phyloP scores from a whole-genome alignment of 2,797 vertebrate species.

The Catostomus latipinnis region DNA sequence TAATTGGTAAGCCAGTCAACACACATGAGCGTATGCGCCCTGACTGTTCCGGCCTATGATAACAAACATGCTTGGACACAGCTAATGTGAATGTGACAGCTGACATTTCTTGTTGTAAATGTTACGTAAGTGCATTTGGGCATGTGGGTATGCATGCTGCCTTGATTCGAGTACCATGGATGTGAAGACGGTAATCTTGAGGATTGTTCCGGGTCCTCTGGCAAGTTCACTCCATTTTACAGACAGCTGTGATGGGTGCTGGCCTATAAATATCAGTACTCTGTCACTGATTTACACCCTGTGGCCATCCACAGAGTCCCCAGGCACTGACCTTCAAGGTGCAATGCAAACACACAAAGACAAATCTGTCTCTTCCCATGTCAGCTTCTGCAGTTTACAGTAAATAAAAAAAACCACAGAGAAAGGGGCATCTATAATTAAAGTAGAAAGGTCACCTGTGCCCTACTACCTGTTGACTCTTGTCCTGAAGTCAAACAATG shows the following conservation, averaged over 20 bases:
- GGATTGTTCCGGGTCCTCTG: conserved; percentile 49
- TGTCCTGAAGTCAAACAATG: conserved; percentile 49
- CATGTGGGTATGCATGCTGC: neutral
- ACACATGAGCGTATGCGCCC: conserved; percentile 23
- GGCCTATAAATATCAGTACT: conserved; percentile 67
- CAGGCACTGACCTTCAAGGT: conserved; percentile 61
- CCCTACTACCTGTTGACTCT: conserved; percentile 55
- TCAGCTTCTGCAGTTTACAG: conserved; percentile 57
- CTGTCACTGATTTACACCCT: conserved; percentile 61
- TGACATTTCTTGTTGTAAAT: conserved; percentile 23
- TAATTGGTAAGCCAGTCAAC: neutral
- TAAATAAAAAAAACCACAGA: conserved; percentile 51
- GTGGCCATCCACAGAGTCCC: conserved; percentile 61
- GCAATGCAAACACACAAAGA: conserved; percentile 57
- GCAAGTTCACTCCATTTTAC: conserved; percentile 59
- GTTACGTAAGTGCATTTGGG: conserved; percentile 21
- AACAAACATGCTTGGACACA: conserved; percentile 31
- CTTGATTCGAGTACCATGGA: neutral
- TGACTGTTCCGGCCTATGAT: conserved; percentile 32
- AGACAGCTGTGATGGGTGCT: conserved; percentile 67
- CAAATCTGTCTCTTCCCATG: conserved; percentile 60
- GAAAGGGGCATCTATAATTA: conserved; percentile 55
- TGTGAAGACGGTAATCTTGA: conserved; percentile 11
- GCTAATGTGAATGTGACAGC: conserved; percentile 48
- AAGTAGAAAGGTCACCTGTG: conserved; percentile 56